A percentile compares a stretch with the other conserved stretches of the same genome.
These are phyloP conservation scores for Pteruthius melanotis DNA, from an alignment of 2,113 vertebrate species.

Conservation along the genomic window DNA sequence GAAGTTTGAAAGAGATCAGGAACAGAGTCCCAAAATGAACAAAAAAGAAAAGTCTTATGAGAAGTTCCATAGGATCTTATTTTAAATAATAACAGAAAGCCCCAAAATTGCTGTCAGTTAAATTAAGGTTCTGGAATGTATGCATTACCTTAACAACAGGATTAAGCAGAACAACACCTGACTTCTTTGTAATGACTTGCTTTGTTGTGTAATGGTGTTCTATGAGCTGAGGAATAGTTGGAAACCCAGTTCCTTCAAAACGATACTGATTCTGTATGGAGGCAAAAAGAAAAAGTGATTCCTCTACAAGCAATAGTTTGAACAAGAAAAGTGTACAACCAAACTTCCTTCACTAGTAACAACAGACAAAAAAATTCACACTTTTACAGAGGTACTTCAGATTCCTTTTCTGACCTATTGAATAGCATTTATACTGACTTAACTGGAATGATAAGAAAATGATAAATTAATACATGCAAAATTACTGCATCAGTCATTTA, in stretches of 20 bases:
- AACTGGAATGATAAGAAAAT: background rate
- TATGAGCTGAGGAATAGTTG: slow-evolving; percentile 94
- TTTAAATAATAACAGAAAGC: background rate
- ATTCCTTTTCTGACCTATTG: background rate
- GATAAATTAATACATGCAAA: background rate
- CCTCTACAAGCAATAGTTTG: background rate
- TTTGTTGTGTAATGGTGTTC: slow-evolving; percentile 93
- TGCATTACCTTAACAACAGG: slow-evolving; percentile 87
- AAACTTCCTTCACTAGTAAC: background rate
- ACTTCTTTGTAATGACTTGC: slow-evolving; percentile 98
- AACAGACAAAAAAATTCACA: background rate
- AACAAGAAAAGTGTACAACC: background rate
- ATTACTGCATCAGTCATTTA: background rate
- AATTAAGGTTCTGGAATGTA: background rate
- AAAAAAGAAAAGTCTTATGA: background rate
- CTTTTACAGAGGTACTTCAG: background rate
- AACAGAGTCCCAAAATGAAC: background rate
- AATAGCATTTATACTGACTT: background rate
- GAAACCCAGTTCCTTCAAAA: slow-evolving; percentile 95
- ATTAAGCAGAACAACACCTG: slow-evolving; percentile 90
- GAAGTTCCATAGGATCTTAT: background rate
- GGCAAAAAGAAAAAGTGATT: background rate
- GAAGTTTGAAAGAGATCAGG: background rate
- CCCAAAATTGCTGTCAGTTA: background rate
- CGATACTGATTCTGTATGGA: slow-evolving; percentile 86